Percentiles rank a stretch among this genome's conserved stretches.
Evolutionary conservation across 2,113 vertebrate genomes (phyloP).

Genomic region (Cheilinus undulatus): DNA sequence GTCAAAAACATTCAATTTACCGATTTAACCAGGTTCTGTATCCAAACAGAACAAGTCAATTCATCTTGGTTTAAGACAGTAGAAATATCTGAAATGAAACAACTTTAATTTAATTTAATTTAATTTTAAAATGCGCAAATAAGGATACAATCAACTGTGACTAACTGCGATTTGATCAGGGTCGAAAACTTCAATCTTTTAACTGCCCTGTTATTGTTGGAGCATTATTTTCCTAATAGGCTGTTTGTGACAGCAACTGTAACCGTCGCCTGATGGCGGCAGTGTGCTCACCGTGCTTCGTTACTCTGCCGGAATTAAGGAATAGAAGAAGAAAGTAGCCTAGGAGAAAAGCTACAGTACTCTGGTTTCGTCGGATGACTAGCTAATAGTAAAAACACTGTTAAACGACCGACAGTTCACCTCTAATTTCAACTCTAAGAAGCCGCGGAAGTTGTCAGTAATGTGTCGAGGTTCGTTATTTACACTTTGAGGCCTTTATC

Average conservation of each 20-base stretch:
- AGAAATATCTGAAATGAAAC: too few species aligned
- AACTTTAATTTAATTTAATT: too few species aligned
- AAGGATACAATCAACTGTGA: too few species aligned
- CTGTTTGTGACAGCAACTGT: background rate
- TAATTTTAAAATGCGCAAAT: too few species aligned
- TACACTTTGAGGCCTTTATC: conserved; percentile 42
- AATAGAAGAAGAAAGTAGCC: conserved; percentile 50
- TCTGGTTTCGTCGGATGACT: conserved; percentile 49
- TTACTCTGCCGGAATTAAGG: background rate
- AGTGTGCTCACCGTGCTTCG: background rate
- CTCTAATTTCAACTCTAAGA: background rate
- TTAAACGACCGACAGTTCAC: background rate
- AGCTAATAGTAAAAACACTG: conserved; percentile 31
- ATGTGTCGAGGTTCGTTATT: conserved; percentile 54
- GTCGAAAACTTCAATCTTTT: too few species aligned
- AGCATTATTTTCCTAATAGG: too few species aligned
- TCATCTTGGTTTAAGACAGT: too few species aligned
- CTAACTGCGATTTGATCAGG: too few species aligned
- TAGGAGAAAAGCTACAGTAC: conserved; percentile 20
- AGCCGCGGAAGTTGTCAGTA: conserved; percentile 5
- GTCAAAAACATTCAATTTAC: too few species aligned
- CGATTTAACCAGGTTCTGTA: too few species aligned
- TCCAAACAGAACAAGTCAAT: too few species aligned
- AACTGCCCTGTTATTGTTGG: too few species aligned
- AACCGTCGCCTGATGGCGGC: conserved; percentile 31